Evolutionary conservation across 2,113 vertebrate genomes (phyloP).

Genomic region (Campylorhamphus procurvoides): DNA sequence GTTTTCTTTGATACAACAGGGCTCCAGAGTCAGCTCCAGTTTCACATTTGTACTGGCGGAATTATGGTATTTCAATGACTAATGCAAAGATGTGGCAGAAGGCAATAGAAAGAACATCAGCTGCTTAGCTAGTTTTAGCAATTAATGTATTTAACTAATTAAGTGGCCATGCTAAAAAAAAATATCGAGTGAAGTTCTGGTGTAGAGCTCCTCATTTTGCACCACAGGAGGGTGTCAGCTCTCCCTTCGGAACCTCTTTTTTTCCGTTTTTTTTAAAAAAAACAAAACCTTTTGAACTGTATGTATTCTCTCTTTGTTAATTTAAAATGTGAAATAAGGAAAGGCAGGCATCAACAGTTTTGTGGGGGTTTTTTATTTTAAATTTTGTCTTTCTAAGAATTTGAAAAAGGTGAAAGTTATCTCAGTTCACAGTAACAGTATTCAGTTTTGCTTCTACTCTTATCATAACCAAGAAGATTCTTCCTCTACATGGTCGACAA

Average conservation of each 20-base stretch:
- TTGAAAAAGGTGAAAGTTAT: background rate
- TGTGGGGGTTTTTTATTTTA: background rate
- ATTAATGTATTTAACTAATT: background rate
- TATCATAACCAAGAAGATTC: background rate
- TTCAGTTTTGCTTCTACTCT: background rate
- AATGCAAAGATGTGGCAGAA: background rate
- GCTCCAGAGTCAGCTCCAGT: background rate
- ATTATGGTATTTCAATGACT: background rate
- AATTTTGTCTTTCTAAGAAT: background rate
- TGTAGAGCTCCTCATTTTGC: background rate
- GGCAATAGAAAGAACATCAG: background rate
- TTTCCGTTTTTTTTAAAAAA: background rate
- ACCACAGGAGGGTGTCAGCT: background rate
- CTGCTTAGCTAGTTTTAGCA: background rate
- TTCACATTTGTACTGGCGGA: background rate
- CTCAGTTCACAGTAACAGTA: background rate
- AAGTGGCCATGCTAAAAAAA: background rate
- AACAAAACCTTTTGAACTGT: background rate
- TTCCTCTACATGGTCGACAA: background rate
- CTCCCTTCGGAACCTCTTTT: background rate
- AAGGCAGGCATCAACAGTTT: background rate
- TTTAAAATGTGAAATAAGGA: background rate
- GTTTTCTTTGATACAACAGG: background rate
- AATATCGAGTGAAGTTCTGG: background rate
- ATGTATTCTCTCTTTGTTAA: background rate